Percentiles rank a stretch among this genome's conserved stretches.
Conservation (phyloP, 1,140 invertebrate genomes). For the Hycleus phaleratus region DNA sequence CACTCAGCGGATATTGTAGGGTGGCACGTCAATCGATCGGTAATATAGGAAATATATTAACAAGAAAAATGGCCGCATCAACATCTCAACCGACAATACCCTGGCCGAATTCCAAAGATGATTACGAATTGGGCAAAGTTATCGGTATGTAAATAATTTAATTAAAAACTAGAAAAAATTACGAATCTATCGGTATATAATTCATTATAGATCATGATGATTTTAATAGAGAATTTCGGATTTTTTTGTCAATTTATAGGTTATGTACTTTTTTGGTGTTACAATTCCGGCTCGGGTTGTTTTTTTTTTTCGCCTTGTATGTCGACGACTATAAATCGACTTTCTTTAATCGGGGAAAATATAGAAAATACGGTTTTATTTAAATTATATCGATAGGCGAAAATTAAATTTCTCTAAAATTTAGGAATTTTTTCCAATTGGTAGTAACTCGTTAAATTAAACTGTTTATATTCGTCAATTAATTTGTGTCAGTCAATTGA, state of each 20-base stretch:
- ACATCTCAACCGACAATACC: constrained; percentile 52
- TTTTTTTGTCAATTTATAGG: constrained; percentile 22
- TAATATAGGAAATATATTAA: constrained; percentile 52
- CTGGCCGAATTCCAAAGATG: constrained; percentile 89
- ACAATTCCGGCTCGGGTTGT: constrained; percentile 24
- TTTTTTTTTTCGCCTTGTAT: background rate
- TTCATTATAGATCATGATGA: background rate
- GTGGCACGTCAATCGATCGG: constrained; percentile 45
- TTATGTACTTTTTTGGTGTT: constrained; percentile 36
- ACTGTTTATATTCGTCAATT: too few relatives aligned
- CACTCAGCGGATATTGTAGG: constrained; percentile 40
- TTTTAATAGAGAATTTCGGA: background rate
- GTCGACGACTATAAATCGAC: background rate
- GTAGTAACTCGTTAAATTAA: too few relatives aligned
- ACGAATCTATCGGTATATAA: background rate
- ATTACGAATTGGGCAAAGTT: constrained; percentile 90
- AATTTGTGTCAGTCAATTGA: too few relatives aligned
- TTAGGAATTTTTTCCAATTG: too few relatives aligned
- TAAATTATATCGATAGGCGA: too few relatives aligned
- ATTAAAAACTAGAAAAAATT: background rate
- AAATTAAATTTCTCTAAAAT: too few relatives aligned
- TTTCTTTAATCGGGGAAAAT: too few relatives aligned
- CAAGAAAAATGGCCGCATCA: constrained; percentile 62
- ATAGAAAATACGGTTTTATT: too few relatives aligned
- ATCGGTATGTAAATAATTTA: constrained; percentile 56